These are phyloP conservation scores for Rhinatrema bivittatum DNA, from an alignment of 2,797 vertebrate genomes.

Conservation along the genomic window DNA sequence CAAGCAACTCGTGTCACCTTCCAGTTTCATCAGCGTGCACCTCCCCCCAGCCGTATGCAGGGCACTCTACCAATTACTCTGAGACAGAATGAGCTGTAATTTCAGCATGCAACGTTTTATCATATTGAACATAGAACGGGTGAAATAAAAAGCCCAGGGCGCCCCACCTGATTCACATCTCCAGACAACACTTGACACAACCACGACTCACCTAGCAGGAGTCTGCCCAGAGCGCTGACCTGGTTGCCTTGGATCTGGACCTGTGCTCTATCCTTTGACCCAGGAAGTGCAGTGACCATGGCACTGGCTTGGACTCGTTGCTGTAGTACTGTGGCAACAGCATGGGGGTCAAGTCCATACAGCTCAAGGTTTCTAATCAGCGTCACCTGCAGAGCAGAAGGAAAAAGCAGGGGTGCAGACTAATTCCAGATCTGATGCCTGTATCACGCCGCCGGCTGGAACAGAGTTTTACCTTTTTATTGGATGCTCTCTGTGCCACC, in stretches of 20 bases:
- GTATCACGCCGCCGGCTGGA: too few species aligned
- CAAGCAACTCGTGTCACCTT: too few species aligned
- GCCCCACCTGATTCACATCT: too few species aligned
- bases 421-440: background rate
- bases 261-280: conserved; percentile 74
- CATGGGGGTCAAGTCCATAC: conserved; percentile 77
- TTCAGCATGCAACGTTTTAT: too few species aligned
- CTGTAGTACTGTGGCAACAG: conserved; percentile 71
- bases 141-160: too few species aligned
- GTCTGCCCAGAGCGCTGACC: conserved; percentile 72
- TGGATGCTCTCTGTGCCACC: conserved; percentile 77
- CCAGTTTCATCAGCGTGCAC: too few species aligned
- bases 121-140: too few species aligned
- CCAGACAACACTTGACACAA: too few species aligned
- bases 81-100: too few species aligned
- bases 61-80: too few species aligned
- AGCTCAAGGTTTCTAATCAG: conserved; percentile 86
- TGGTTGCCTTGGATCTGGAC: conserved; percentile 97
- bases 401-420: background rate
- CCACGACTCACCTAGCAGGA: conserved; percentile 72
- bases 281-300: conserved; percentile 63
- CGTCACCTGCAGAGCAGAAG: conserved; percentile 69
- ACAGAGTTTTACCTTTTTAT: conserved; percentile 79
- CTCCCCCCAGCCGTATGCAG: too few species aligned
- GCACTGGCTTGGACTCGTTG: conserved; percentile 86